phyloP scores from a whole-genome alignment of 2,888 invertebrate genomes.

The Agrilus cyanescens region DNA sequence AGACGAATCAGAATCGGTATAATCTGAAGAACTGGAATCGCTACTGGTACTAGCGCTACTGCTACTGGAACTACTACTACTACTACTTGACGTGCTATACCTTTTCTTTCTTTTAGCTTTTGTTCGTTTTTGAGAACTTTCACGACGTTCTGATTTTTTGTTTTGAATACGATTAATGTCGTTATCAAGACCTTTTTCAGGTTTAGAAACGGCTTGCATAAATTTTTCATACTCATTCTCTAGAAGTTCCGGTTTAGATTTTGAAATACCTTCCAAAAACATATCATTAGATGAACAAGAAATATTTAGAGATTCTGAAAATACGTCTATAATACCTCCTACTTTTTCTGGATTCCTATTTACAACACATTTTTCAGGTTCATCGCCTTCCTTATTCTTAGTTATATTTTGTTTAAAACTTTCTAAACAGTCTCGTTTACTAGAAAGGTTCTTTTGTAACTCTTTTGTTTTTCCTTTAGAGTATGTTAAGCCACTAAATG shows the following conservation, averaged over 20 bases:
- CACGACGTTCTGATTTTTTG: neutral
- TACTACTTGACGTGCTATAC: conserved; percentile 6
- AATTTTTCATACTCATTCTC: conserved; percentile 46
- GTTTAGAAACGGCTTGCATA: conserved; percentile 40
- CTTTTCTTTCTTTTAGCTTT: conserved; percentile 6
- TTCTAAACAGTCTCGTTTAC: no score
- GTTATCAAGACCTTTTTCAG: conserved; percentile 19
- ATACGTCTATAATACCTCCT: no score
- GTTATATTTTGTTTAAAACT: no score
- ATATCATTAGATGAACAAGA: no score
- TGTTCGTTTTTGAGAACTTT: conserved; percentile 3
- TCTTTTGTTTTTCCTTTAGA: no score
- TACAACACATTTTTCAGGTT: no score
- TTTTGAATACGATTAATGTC: neutral
- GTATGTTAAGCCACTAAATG: no score
- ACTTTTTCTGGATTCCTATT: no score
- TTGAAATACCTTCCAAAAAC: neutral
- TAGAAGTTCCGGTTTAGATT: conserved; percentile 14
- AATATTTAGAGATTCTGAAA: no score
- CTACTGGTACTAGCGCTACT: conserved; percentile 12
- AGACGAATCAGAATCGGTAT: conserved; percentile 17
- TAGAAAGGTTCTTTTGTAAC: no score
- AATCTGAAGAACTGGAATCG: conserved; percentile 11
- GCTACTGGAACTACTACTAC: conserved; percentile 6
- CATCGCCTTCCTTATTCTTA: no score